Evolutionary conservation across 1,140 invertebrate species (phyloP).

Genomic region (Drosophila truncata): DNA sequence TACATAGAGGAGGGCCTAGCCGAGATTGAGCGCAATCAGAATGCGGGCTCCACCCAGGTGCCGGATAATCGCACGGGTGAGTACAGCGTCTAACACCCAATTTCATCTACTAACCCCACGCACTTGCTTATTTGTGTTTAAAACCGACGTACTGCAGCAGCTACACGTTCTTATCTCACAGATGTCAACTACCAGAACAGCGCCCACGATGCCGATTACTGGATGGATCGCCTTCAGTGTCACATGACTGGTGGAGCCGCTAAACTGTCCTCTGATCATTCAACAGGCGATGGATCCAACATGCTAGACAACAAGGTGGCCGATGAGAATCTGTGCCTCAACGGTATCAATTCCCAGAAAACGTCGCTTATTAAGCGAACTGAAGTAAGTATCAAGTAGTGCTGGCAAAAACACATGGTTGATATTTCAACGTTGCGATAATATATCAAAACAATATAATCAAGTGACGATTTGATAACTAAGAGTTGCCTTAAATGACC

Average conservation of each 20-base stretch:
- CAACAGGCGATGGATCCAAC: slow-evolving; percentile 57
- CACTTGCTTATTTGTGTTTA: slow-evolving; percentile 31
- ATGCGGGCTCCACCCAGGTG: slow-evolving; percentile 38
- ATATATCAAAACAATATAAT: not conserved
- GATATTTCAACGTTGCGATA: not conserved
- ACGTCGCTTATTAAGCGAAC: slow-evolving; percentile 71
- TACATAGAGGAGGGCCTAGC: slow-evolving; percentile 95
- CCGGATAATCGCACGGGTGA: slow-evolving; percentile 69
- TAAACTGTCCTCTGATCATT: slow-evolving; percentile 52
- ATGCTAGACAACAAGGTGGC: slow-evolving; percentile 82
- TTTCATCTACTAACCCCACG: slow-evolving; percentile 40
- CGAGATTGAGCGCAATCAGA: slow-evolving; percentile 88
- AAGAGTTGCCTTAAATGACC: not conserved
- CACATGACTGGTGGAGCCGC: slow-evolving; percentile 52
- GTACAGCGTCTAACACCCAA: slow-evolving; percentile 3
- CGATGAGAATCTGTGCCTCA: slow-evolving; percentile 83
- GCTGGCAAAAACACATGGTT: not conserved
- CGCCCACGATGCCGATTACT: slow-evolving; percentile 75
- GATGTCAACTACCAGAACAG: slow-evolving; percentile 75
- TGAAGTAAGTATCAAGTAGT: slow-evolving; percentile 56
- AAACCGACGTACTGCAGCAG: slow-evolving; percentile 55
- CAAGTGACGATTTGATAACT: not conserved
- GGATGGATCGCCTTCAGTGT: slow-evolving; percentile 81
- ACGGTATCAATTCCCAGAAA: slow-evolving; percentile 79
- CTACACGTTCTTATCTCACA: slow-evolving; percentile 78